Conservation (phyloP, 2,113 vertebrate genomes). For the Pica pica region DNA sequence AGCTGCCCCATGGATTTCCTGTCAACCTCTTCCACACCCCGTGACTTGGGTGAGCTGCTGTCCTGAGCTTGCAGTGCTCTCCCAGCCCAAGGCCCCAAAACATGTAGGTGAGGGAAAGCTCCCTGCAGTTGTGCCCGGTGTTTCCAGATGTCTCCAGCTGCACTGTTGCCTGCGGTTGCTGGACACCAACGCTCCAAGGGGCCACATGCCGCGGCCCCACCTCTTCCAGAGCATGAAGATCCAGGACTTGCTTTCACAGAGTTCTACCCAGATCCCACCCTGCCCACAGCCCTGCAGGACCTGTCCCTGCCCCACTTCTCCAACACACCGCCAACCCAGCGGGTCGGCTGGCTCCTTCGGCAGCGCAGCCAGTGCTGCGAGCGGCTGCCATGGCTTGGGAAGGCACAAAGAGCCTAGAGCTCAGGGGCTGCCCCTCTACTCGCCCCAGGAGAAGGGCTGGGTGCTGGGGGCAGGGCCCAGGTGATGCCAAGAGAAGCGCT, state of each 20-base stretch:
- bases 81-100: background rate
- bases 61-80: background rate
- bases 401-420: background rate
- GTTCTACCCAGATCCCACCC: background rate
- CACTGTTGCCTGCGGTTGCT: background rate
- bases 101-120: background rate
- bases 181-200: background rate
- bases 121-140: fast-evolving
- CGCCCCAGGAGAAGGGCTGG: background rate
- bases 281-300: background rate
- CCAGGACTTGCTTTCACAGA: background rate
- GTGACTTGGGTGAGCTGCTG: fast-evolving
- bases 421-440: too few relatives aligned
- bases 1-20: background rate
- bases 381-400: fast-evolving
- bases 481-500: background rate
- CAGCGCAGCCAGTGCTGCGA: fast-evolving
- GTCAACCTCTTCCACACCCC: background rate
- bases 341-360: background rate
- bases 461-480: background rate
- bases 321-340: fast-evolving
- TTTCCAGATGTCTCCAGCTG: background rate
- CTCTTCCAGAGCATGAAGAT: background rate
- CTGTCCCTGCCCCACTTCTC: background rate
- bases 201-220: background rate